Evolutionary conservation across 1,140 invertebrate species (phyloP).

Genomic region (Idris sp.): DNA sequence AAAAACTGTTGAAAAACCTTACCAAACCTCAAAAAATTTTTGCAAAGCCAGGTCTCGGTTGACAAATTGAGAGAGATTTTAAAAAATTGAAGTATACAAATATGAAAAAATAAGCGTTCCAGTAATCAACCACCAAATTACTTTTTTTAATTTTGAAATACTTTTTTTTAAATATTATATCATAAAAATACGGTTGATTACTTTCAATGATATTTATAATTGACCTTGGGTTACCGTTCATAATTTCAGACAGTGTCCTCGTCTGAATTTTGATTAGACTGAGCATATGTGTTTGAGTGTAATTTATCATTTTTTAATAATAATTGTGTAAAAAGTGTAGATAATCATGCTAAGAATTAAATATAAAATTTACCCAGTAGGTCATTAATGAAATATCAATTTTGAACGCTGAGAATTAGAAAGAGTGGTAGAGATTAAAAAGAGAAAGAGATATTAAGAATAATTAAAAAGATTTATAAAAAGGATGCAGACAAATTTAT

Average conservation of each 20-base stretch:
- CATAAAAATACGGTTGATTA: slow-evolving; percentile 51
- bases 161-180: slow-evolving; percentile 1
- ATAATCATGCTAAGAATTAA: slow-evolving; percentile 61
- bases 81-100: slow-evolving; percentile 58
- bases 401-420: slow-evolving; percentile 53
- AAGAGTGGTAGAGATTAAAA: slow-evolving; percentile 26
- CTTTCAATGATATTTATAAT: slow-evolving; percentile 66
- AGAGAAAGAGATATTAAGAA: slow-evolving; percentile 53
- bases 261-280: slow-evolving; percentile 11
- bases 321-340: slow-evolving; percentile 6
- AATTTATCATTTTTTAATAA: slow-evolving; percentile 3
- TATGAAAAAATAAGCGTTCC: slow-evolving; percentile 63
- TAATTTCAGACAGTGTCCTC: slow-evolving; percentile 22
- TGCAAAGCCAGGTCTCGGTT: slow-evolving; percentile 28
- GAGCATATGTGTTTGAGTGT: slow-evolving; percentile 2
- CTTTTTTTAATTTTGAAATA: neutral
- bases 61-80: slow-evolving; percentile 61
- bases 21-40: slow-evolving; percentile 59
- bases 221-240: slow-evolving; percentile 67
- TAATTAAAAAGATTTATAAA: slow-evolving; percentile 36
- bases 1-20: too few relatives aligned
- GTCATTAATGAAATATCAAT: slow-evolving; percentile 68
- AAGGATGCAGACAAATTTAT: slow-evolving; percentile 36
- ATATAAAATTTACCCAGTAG: slow-evolving; percentile 49
- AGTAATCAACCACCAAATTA: slow-evolving; percentile 58